Percentiles rank a stretch among this genome's conserved stretches.
Evolutionary conservation across 2,113 vertebrate species (phyloP).

Genomic region (Xyrauchen texanus): DNA sequence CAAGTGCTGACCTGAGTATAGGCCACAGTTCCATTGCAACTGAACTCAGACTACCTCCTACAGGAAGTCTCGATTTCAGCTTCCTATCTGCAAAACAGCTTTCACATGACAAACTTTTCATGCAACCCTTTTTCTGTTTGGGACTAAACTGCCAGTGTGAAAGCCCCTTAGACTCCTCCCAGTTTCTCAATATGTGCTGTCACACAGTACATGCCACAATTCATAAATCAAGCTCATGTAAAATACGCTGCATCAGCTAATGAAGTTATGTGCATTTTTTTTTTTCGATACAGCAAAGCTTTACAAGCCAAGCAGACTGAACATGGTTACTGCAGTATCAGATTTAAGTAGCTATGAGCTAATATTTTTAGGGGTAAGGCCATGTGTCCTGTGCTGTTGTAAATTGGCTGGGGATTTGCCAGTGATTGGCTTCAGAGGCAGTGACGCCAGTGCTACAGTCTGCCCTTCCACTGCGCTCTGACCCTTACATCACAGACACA

Average conservation of each 20-base stretch:
- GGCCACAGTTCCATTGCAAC: no score
- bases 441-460: conserved; percentile 22
- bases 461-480: not conserved
- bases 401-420: conserved; percentile 42
- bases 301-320: conserved; percentile 54
- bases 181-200: not conserved
- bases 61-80: no score
- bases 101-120: no score
- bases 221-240: conserved; percentile 18
- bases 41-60: no score
- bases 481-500: not conserved
- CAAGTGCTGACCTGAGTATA: no score
- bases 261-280: not conserved
- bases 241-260: conserved; percentile 15
- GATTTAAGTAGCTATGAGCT: conserved; percentile 58
- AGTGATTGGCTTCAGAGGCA: conserved; percentile 36
- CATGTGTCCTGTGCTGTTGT: conserved; percentile 24
- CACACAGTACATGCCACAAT: not conserved
- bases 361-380: conserved; percentile 55
- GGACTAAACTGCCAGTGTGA: no score
- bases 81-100: no score
- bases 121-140: no score
- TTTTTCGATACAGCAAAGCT: conserved; percentile 4
- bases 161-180: no score
- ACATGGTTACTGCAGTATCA: conserved; percentile 49